Base-by-base conservation (phyloP, 1,140 invertebrate genomes). In the Pissodes strobi region DNA sequence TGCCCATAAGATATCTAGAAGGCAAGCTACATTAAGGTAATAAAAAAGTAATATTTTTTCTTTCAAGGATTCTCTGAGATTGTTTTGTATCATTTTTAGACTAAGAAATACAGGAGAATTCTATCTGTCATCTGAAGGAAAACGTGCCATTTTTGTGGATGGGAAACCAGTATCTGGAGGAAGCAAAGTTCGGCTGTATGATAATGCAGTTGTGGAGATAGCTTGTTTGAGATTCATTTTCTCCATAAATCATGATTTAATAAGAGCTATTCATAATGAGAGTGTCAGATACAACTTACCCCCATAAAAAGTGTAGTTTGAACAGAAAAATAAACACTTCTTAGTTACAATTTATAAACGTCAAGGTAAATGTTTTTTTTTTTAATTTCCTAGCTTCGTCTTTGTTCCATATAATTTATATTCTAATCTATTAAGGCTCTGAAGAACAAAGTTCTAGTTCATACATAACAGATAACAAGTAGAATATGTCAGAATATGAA, bases 141-240 rank as follows among this genome's bases (percentile, higher is more conserved):
- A 97, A 75, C 79, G 95, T 65, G 89, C 94, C 0, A 92, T 98
- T 67, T 96, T 92, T 78, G 91, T 99, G 2, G 94, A 99, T 78
- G 94, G 95, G 2, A 87, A 90, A 68, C 93, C 94, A 0, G 86
- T 98, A 43, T 81, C 95, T 1, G 84, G 86, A 39, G 93, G 92
- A 15, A 93, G 90, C 74, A 95, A 95, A 82, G 87, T 88, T 19
- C 90, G 92, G 70, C 82, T 98, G 1, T 91, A 90, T 68, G 91
- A 98, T 78, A 97, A 98, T 79, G 93, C 93, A 66, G 91, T 98
- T 2, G 89, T 99, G 60, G 95, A 98, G 88, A 92, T 97, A 72
- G 88, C 92, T 18, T 91, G 92, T 62, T 81, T 97, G 21, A 86
- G 92, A 64, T 96, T 97, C 79, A 92, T 95, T 67, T 97, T 97